A percentile compares a stretch with the other conserved stretches of the same genome.
Conservation (phyloP, 2,888 invertebrate genomes). For the Trissolcus japonicus region DNA sequence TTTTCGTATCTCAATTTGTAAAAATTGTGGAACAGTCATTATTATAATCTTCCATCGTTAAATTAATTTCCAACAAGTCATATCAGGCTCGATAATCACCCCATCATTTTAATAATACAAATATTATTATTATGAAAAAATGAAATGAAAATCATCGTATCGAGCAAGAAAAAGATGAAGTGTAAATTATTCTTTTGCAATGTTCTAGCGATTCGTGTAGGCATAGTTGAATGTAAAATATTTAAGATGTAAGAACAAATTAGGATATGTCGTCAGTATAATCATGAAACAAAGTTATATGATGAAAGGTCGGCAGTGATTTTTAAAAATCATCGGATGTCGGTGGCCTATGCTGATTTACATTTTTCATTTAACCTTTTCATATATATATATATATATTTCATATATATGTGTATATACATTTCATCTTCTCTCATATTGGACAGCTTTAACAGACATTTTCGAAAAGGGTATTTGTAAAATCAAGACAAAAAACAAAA, state of each 20-base stretch:
- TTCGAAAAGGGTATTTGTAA: conserved; percentile 2
- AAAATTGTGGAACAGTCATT: conserved; percentile 2
- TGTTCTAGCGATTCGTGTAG: conserved; percentile 59
- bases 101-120: conserved; percentile 1
- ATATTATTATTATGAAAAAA: neutral
- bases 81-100: conserved; percentile 3
- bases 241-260: conserved; percentile 58
- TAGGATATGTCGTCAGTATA: conserved; percentile 40
- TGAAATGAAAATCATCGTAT: neutral
- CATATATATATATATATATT: conserved; percentile 3
- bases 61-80: conserved; percentile 8
- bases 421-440: conserved; percentile 40
- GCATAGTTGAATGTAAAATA: conserved; percentile 56
- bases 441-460: conserved; percentile 50
- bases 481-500: conserved; percentile 1
- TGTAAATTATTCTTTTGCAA: conserved; percentile 62
- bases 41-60: conserved; percentile 5
- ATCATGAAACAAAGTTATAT: conserved; percentile 34
- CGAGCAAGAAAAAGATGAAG: conserved; percentile 20
- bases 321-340: conserved; percentile 37
- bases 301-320: conserved; percentile 31
- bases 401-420: conserved; percentile 6
- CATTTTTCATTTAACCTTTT: conserved; percentile 20
- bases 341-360: conserved; percentile 52
- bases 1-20: neutral